Conservation (phyloP, 2,113 vertebrate species). For the Bettongia penicillata region DNA sequence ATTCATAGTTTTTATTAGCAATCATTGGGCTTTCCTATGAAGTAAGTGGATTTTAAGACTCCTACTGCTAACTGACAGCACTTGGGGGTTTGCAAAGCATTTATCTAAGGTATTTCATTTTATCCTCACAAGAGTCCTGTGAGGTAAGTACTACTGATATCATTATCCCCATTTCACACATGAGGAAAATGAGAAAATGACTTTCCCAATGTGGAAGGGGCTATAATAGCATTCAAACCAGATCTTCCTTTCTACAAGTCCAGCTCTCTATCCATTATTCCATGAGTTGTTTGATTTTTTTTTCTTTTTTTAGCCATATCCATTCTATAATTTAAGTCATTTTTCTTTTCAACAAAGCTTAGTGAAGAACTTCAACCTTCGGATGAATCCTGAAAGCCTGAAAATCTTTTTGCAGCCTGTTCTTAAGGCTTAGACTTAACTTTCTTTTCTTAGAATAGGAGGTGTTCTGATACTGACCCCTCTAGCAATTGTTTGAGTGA, state of each 20-base stretch:
- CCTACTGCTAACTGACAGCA: not conserved
- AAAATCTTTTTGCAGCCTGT: not conserved
- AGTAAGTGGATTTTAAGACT: not conserved
- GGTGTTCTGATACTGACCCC: constrained; percentile 51
- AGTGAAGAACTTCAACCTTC: constrained; percentile 59
- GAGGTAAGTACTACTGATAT: not conserved
- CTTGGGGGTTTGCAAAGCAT: not conserved
- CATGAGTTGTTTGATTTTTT: not conserved
- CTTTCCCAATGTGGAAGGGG: not conserved
- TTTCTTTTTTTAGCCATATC: not conserved
- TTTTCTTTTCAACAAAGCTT: constrained; percentile 54
- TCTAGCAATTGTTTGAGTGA: not conserved
- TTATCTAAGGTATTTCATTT: not conserved
- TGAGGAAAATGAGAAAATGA: not conserved
- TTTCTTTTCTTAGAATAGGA: constrained; percentile 38
- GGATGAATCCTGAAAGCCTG: constrained; percentile 51
- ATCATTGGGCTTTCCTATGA: constrained; percentile 4
- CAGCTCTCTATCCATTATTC: not conserved
- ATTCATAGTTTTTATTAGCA: constrained; percentile 48
- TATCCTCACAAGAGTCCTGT: not conserved
- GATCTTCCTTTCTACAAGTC: not conserved
- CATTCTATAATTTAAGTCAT: constrained; percentile 9
- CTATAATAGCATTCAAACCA: not conserved
- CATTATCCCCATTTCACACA: not conserved
- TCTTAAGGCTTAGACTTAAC: constrained; percentile 37